Percentiles rank a stretch among this genome's conserved stretches.
Conservation (phyloP, 2,113 vertebrate species). For the Cyanoramphus novaezelandiae region DNA sequence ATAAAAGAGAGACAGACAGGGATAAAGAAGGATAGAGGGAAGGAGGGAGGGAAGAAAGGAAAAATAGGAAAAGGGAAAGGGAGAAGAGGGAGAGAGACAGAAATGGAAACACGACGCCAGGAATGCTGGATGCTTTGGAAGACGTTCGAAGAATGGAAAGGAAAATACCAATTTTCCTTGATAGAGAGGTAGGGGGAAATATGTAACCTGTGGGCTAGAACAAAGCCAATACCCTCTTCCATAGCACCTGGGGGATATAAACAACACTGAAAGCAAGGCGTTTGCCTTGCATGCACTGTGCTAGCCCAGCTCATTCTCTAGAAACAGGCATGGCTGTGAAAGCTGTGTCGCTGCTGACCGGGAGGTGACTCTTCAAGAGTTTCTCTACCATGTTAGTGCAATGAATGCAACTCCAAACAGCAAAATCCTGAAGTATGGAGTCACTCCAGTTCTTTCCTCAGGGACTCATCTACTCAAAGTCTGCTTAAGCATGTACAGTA, state of each 20-base stretch:
- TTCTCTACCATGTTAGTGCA: not conserved
- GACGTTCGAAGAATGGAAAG: not conserved
- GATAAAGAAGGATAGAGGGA: not conserved
- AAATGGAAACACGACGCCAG: not conserved
- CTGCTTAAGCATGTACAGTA: not conserved
- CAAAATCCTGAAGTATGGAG: not conserved
- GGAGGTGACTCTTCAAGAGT: not conserved
- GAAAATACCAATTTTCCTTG: not conserved
- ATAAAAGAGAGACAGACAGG: not conserved
- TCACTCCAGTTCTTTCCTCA: not conserved
- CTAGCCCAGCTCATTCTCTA: not conserved
- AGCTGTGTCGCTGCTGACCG: accelerated
- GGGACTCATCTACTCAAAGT: not conserved
- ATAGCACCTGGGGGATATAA: not conserved
- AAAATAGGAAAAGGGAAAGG: not conserved
- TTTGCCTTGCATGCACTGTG: not conserved
- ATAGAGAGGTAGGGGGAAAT: not conserved
- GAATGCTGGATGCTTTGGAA: not conserved
- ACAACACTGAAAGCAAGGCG: not conserved
- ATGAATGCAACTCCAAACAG: not conserved
- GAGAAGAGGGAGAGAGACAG: not conserved
- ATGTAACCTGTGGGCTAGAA: not conserved
- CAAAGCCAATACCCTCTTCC: not conserved
- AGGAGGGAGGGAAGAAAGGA: not conserved
- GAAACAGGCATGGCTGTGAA: not conserved